phyloP scores from a whole-genome alignment of 2,888 invertebrate species.

The Pasiphila rectangulata region DNA sequence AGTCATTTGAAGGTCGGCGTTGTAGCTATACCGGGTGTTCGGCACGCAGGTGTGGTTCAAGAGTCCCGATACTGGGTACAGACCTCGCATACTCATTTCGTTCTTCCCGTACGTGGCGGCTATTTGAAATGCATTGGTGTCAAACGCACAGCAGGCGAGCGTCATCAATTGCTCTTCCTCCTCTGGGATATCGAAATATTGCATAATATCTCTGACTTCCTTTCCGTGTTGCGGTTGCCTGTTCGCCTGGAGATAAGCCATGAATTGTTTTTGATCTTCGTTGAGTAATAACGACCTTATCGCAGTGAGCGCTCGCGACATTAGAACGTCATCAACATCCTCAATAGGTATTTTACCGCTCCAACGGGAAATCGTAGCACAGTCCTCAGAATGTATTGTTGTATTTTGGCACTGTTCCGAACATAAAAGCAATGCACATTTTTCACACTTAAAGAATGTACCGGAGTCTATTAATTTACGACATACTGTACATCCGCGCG shows the following conservation, averaged over 20 bases:
- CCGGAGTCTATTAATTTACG: conserved; percentile 67
- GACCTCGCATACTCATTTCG: conserved; percentile 79
- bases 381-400: conserved; percentile 82
- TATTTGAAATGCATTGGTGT: conserved; percentile 86
- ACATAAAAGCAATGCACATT: conserved; percentile 87
- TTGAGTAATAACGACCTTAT: conserved; percentile 64
- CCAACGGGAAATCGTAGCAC: conserved; percentile 82
- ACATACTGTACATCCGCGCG: conserved; percentile 85
- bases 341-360: conserved; percentile 71
- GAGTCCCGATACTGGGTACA: conserved; percentile 84
- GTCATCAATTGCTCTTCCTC: conserved; percentile 82
- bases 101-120: conserved; percentile 66
- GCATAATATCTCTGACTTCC: conserved; percentile 80
- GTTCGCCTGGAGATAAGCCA: conserved; percentile 78
- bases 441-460: conserved; percentile 76
- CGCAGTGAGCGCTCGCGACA: conserved; percentile 63
- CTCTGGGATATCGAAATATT: conserved; percentile 69
- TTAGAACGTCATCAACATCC: conserved; percentile 55
- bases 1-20: conserved; percentile 79
- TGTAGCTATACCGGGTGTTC: conserved; percentile 84
- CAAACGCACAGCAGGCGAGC: conserved; percentile 81
- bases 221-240: conserved; percentile 74
- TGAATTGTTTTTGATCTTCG: conserved; percentile 72
- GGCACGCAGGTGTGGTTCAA: conserved; percentile 86
- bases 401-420: conserved; percentile 82